Conservation (phyloP, 2,888 invertebrate genomes). For the Drosophila kambysellisi region DNA sequence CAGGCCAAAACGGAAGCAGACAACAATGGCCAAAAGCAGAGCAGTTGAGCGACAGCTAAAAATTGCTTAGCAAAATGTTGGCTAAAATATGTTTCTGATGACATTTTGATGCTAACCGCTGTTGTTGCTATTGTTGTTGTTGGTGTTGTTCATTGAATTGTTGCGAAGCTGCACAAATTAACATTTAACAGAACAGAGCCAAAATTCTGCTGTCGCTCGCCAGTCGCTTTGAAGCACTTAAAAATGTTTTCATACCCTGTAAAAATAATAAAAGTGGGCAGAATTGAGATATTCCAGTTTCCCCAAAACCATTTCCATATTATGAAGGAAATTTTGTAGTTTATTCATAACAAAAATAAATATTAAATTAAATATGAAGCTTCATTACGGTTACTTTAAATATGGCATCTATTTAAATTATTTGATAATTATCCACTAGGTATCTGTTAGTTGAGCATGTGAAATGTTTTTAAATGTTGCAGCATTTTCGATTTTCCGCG, state of each 20-base stretch:
- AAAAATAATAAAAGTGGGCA: background rate
- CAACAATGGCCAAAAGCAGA: constrained; percentile 27
- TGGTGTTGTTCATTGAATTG: constrained; percentile 75
- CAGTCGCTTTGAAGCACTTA: constrained; percentile 41
- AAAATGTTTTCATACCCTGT: constrained; percentile 40
- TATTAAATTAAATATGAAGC: background rate
- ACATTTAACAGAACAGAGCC: constrained; percentile 65
- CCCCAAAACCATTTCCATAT: background rate
- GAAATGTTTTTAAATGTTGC: constrained; percentile 21
- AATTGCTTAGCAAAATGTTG: constrained; percentile 18
- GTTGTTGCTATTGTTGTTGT: constrained; percentile 28
- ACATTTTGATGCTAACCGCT: constrained; percentile 51
- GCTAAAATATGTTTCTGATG: constrained; percentile 59
- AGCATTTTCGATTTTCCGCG: constrained; percentile 58
- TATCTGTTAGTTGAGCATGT: constrained; percentile 13
- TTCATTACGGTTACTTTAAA: background rate
- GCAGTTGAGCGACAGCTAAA: constrained; percentile 22
- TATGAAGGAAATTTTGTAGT: background rate
- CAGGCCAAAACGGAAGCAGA: constrained; percentile 66
- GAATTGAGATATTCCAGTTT: background rate
- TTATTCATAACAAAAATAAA: background rate
- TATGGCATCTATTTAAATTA: background rate
- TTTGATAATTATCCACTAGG: background rate
- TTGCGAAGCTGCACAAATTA: constrained; percentile 64
- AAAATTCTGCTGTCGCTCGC: constrained; percentile 61